These are phyloP conservation scores for Naja naja DNA, from an alignment of 2,113 vertebrate species.

Conservation along the genomic window DNA sequence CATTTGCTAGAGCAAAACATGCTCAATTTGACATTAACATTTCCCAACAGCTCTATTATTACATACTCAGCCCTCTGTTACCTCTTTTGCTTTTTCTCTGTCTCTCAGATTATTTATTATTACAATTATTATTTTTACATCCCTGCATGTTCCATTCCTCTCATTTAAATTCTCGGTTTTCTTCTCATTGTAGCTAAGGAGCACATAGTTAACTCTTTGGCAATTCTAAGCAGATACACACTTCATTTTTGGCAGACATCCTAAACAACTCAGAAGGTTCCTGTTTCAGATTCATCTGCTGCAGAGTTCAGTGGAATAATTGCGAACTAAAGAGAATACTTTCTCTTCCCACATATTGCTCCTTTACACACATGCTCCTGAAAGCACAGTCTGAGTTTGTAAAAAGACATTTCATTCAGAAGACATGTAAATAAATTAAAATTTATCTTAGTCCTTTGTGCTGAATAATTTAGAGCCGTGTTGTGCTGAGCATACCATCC, in stretches of 20 bases:
- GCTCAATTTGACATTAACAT: slow-evolving; percentile 3
- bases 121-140: not conserved
- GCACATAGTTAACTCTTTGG: slow-evolving; percentile 23
- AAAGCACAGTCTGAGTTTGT: slow-evolving; percentile 19
- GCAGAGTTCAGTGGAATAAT: not conserved
- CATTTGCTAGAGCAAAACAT: slow-evolving; percentile 30
- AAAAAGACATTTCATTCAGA: slow-evolving; percentile 12
- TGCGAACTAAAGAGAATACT: not conserved
- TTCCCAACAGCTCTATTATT: slow-evolving; percentile 16
- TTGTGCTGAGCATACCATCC: not conserved
- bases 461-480: not conserved
- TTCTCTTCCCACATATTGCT: not conserved
- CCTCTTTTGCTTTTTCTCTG: not conserved
- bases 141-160: slow-evolving; percentile 5
- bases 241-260: slow-evolving; percentile 19
- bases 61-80: slow-evolving; percentile 2
- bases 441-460: not conserved
- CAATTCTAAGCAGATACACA: slow-evolving; percentile 31
- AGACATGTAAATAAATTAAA: slow-evolving; percentile 5
- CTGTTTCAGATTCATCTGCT: slow-evolving; percentile 19
- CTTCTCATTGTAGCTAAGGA: slow-evolving; percentile 19
- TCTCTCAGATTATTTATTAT: slow-evolving; percentile 26
- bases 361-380: not conserved
- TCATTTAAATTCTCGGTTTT: slow-evolving; percentile 47
- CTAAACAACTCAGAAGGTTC: not conserved